Base-by-base conservation (phyloP, 2,888 invertebrate genomes). In the Hypsopygia costalis region DNA sequence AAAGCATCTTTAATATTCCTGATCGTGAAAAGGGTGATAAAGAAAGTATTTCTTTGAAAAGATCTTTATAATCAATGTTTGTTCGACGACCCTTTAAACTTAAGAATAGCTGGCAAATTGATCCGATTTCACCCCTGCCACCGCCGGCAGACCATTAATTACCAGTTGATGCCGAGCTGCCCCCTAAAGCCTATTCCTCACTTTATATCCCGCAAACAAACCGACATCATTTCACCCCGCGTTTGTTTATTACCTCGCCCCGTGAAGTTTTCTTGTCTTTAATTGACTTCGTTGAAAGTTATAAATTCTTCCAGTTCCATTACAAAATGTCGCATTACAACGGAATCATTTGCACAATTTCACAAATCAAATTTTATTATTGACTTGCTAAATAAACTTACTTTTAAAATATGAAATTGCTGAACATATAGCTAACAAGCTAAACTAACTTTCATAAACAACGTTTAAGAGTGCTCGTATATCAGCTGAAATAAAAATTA, bases 181-280 rank as follows among this genome's bases (percentile, higher is more conserved):
- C 58, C 16, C 63, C 64, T 58, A 59, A 65, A 68, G 67, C 71
- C 69, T 61, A 57, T 58, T 71, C 59, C 75, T 75, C 69, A 66
- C 68, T 82, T 86, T 81, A 81, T 76, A 76, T 67, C 70, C 85
- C 82, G 64, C 83, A 85, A 86, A 83, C 81, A 86, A 81, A 87
- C 82, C 81, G 70, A 76, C 69, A 79, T 70, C 59, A 69, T 76
- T 77, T 72, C 72, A 70, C 73, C 78, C 73, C 62, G 62, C 60
- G 59, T 75, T 74, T 81, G 72, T 82, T 81, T 81, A 81, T 81
- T 71, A 68, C 78, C 70, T 54, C 46, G 38, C 43, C 66, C 67
- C 65, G 61, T 60, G 51, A 70, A 75, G 62, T 72, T 75, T 74
- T 62, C 64, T 64, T 52, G 56, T 54, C 58, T 56, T 51, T 73